Evolutionary conservation across 53 echinoderm and acorn worm species (phyloP), one percentile per base, ranked within the genome.

Genomic region (Luidia sarsii): DNA sequence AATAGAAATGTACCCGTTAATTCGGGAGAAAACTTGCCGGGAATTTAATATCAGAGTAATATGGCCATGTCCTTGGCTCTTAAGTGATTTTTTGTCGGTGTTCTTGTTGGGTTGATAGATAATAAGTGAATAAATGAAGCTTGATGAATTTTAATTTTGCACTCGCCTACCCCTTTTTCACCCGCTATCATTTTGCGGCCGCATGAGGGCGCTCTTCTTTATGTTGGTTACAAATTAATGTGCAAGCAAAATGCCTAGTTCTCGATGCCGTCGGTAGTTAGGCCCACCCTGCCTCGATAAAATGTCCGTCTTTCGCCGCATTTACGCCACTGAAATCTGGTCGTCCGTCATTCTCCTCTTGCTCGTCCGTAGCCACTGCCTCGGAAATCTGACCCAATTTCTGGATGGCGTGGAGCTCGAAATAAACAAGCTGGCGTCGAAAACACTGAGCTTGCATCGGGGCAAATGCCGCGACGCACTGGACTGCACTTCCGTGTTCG

Each of bases 401-500:
- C 15, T 83, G 19, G 48, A 70, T 30, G 83, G 62, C 15, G 70
- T 59, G 48, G 70, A 83, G 46, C 60, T 15, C 14, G 57, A 70
- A 46, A 70, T 83, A 27, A 35, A 61, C 46, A 57, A 33, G 19
- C 46, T 83, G 65, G 32, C 57, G 23, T 39, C 69, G 23, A 49
- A 32, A 59, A 70, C 70, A 48, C 39, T 83, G 61, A 18, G 34
- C 15, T 33, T 83, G 23, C 39, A 70, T 46, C 11, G 49, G 48
- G 50, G 43, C 34, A 45, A 33, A 56, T 83, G 83, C 36, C 48
- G 37, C 34, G 56, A 38, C 8, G 3, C 22, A 16, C 10, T 62
- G 43, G 83, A 83, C 27, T 83, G 83, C 49, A 48, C 83, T 46
- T 60, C 69, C 59, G 70, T 39, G 23, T 83, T 83, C 61, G 61